Conservation (phyloP, 1,140 invertebrate genomes). For the Drosophila paulistorum region DNA sequence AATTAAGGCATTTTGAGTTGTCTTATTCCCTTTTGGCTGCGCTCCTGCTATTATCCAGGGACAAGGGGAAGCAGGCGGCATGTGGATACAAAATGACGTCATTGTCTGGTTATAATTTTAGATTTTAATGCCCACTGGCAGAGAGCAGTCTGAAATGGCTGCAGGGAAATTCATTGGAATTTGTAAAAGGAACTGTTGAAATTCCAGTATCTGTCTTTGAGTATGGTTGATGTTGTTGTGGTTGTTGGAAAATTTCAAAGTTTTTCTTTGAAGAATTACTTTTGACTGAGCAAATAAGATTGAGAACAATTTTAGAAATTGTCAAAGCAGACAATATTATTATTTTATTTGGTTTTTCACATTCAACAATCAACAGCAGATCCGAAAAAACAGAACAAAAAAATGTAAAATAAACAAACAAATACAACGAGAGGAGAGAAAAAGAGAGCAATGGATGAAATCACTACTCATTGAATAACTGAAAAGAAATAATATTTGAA, state of each 20-base stretch:
- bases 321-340: background rate
- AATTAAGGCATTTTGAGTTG: background rate
- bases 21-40: background rate
- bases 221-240: background rate
- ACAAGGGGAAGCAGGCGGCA: background rate
- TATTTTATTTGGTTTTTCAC: background rate
- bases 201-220: background rate
- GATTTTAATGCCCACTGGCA: slow-evolving; percentile 1
- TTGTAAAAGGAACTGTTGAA: slow-evolving; percentile 4
- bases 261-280: slow-evolving; percentile 2
- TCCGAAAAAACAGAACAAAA: background rate
- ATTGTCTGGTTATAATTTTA: slow-evolving; percentile 13
- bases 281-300: background rate
- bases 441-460: slow-evolving; percentile 16
- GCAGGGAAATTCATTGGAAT: slow-evolving; percentile 3
- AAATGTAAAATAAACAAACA: background rate
- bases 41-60: background rate
- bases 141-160: background rate
- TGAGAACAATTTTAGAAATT: background rate
- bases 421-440: slow-evolving; percentile 4
- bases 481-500: slow-evolving; percentile 71
- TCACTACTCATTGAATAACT: slow-evolving; percentile 37
- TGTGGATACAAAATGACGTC: background rate
- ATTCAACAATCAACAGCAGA: background rate
- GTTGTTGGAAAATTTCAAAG: slow-evolving; percentile 4